These are phyloP conservation scores for Platichthys flesus DNA, from an alignment of 2,113 vertebrate genomes.

Conservation along the genomic window DNA sequence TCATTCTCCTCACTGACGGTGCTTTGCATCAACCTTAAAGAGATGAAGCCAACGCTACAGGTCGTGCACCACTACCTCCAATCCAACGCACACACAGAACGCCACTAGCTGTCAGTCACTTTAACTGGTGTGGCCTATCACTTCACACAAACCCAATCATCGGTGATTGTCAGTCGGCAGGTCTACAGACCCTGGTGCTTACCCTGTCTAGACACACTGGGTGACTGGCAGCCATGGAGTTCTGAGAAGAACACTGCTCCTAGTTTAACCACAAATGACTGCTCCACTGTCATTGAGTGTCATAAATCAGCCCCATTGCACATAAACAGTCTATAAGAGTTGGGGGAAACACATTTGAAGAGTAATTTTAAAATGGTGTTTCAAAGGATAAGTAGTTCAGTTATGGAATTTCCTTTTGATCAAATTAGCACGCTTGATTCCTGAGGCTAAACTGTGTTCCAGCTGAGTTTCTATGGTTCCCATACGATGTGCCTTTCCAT, in stretches of 20 bases:
- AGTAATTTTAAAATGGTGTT: conserved; percentile 37
- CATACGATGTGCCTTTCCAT: conserved; percentile 10
- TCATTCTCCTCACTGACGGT: not conserved
- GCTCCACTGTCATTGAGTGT: conserved; percentile 67
- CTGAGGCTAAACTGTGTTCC: conserved; percentile 43
- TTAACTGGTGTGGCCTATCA: conserved; percentile 45
- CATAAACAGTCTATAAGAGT: conserved; percentile 58
- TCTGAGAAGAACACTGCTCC: conserved; percentile 53
- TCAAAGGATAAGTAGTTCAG: conserved; percentile 35
- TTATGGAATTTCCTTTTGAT: conserved; percentile 47
- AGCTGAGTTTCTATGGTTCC: conserved; percentile 34
- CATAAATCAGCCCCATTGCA: conserved; percentile 68
- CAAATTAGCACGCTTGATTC: conserved; percentile 52
- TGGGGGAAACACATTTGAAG: conserved; percentile 46
- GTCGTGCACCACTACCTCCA: not conserved
- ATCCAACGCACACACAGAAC: conserved; percentile 29
- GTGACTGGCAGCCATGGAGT: conserved; percentile 62
- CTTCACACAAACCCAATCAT: conserved; percentile 55
- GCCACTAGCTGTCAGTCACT: conserved; percentile 58
- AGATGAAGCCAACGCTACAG: conserved; percentile 17
- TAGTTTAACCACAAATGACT: conserved; percentile 70
- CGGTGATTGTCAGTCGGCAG: conserved; percentile 57
- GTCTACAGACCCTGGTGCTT: conserved; percentile 69
- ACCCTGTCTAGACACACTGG: conserved; percentile 74
- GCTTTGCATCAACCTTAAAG: conserved; percentile 12